These are phyloP conservation scores for Nannoperca obscura DNA, from an alignment of 2,797 vertebrate species.

Conservation along the genomic window DNA sequence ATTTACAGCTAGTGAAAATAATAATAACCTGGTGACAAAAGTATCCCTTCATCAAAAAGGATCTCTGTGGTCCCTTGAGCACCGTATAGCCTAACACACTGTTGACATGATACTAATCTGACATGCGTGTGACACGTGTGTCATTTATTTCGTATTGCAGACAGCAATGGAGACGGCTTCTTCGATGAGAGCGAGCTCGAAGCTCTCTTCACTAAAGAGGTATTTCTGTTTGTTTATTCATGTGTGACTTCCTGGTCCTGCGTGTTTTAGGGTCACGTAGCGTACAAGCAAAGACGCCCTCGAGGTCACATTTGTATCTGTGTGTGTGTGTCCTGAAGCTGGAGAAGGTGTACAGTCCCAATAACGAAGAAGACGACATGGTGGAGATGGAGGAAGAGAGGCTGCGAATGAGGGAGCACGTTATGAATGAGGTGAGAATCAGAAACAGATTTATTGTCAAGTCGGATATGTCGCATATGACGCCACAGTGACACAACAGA, in stretches of 20 bases:
- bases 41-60: neutral
- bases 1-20: no score
- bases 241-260: neutral
- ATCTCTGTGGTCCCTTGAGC: neutral
- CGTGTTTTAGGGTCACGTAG: neutral
- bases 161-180: conserved; percentile 93
- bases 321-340: conserved; percentile 81
- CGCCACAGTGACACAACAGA: neutral
- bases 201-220: conserved; percentile 96
- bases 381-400: conserved; percentile 96
- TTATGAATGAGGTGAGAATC: conserved; percentile 91
- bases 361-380: conserved; percentile 94
- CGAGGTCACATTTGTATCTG: neutral
- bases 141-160: conserved; percentile 75
- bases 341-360: conserved; percentile 92
- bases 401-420: conserved; percentile 94
- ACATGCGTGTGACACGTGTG: neutral
- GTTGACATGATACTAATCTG: neutral
- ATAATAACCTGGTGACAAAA: neutral
- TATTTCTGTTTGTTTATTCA: conserved; percentile 60
- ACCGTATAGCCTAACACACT: neutral
- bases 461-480: no score
- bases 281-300: neutral
- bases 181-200: conserved; percentile 95
- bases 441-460: no score